Evolutionary conservation across 2,113 vertebrate species (phyloP).

Genomic region (Fulmarus glacialis): DNA sequence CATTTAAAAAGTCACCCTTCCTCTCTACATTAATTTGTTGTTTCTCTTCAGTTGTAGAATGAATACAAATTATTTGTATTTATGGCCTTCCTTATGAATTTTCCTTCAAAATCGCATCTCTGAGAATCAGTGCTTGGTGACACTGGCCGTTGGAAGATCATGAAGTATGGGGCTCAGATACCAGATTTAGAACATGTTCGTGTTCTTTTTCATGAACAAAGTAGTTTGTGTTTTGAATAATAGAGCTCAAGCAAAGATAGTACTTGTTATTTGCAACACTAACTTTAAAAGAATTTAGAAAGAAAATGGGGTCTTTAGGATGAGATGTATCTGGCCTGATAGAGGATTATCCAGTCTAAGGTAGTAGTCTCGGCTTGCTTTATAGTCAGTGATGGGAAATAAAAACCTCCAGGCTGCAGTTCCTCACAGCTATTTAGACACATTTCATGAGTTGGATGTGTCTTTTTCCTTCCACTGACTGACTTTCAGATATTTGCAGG

Average conservation of each 20-base stretch:
- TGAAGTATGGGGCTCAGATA: neutral
- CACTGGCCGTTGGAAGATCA: neutral
- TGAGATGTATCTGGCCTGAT: neutral
- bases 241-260: neutral
- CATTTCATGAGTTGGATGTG: neutral
- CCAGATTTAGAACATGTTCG: neutral
- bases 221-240: neutral
- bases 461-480: neutral
- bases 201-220: neutral
- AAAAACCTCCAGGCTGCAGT: neutral
- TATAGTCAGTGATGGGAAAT: neutral
- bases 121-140: neutral
- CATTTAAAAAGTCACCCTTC: slow-evolving; percentile 39
- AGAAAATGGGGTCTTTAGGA: neutral
- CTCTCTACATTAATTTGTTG: slow-evolving; percentile 22
- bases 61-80: slow-evolving; percentile 30
- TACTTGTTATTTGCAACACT: neutral
- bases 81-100: neutral
- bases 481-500: slow-evolving; percentile 4
- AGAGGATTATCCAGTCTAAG: neutral
- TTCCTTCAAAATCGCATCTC: neutral
- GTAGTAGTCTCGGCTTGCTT: neutral
- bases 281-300: neutral
- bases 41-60: neutral
- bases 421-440: neutral